A percentile compares a stretch with the other conserved stretches of the same genome.
These are phyloP conservation scores for Mungos mungo DNA, from an alignment of 2,113 vertebrate species.

Conservation along the genomic window DNA sequence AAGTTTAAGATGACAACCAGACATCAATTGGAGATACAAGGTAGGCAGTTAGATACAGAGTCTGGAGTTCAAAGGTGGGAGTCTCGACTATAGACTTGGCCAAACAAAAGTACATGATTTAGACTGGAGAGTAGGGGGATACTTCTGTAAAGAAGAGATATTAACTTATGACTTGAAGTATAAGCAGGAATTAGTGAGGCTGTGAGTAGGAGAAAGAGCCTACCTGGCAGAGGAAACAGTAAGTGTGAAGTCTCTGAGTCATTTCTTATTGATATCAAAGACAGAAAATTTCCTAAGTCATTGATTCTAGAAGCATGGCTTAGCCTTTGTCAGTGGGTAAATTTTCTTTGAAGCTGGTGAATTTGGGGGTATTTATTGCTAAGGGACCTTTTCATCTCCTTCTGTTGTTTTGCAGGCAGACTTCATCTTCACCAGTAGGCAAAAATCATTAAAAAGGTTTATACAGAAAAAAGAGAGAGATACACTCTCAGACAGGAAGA, in stretches of 20 bases:
- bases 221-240: not conserved
- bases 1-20: not conserved
- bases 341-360: not conserved
- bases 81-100: not conserved
- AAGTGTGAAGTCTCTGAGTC: not conserved
- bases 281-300: not conserved
- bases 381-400: not conserved
- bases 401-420: not conserved
- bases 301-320: not conserved
- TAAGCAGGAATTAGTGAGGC: not conserved
- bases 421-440: not conserved
- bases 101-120: slow-evolving; percentile 15
- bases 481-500: not conserved
- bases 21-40: not conserved
- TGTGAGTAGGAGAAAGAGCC: not conserved
- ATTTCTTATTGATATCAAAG: slow-evolving; percentile 33
- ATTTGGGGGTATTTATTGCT: not conserved
- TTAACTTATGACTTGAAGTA: not conserved
- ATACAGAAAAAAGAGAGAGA: not conserved
- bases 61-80: not conserved
- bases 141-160: not conserved
- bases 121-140: not conserved
- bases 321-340: not conserved
- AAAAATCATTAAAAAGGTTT: not conserved
- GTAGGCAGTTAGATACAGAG: not conserved